phyloP scores from a whole-genome alignment of 2,888 invertebrate genomes.

The Sarcophaga carnaria region DNA sequence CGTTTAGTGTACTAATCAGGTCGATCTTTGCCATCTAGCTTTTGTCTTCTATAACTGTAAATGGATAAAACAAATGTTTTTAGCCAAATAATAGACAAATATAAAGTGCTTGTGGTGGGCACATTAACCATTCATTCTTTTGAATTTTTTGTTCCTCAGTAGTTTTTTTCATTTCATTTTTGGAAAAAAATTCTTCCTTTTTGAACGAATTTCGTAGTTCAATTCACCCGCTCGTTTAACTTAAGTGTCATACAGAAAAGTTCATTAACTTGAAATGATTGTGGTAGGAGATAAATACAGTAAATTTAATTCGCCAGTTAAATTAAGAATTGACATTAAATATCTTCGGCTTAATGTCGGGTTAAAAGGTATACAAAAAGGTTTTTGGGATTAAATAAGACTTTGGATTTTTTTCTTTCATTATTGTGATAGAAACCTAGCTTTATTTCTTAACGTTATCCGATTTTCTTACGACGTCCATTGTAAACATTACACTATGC shows the following conservation, averaged over 20 bases:
- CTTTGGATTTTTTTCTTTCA: no score
- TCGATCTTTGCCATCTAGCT: no score
- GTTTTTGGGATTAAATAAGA: no score
- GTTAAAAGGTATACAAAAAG: neutral
- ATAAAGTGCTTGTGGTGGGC: slow-evolving; percentile 45
- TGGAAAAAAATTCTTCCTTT: neutral
- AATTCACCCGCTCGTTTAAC: slow-evolving; percentile 42
- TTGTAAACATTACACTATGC: neutral
- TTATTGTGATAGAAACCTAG: no score
- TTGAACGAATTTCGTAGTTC: neutral
- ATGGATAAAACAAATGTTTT: neutral
- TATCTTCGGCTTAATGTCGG: neutral
- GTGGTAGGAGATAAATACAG: neutral
- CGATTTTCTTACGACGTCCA: neutral
- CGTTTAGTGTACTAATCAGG: no score
- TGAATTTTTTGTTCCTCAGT: no score
- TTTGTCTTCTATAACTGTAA: no score
- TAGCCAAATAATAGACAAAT: slow-evolving; percentile 27
- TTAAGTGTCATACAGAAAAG: slow-evolving; percentile 56
- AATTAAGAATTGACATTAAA: neutral
- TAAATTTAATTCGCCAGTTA: no score
- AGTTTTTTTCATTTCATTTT: no score
- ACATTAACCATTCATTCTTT: slow-evolving; percentile 11
- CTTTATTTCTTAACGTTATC: neutral
- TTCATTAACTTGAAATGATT: slow-evolving; percentile 45